These are phyloP conservation scores for Archegozetes longisetosus DNA, from an alignment of 1,140 invertebrate genomes.

Conservation along the genomic window DNA sequence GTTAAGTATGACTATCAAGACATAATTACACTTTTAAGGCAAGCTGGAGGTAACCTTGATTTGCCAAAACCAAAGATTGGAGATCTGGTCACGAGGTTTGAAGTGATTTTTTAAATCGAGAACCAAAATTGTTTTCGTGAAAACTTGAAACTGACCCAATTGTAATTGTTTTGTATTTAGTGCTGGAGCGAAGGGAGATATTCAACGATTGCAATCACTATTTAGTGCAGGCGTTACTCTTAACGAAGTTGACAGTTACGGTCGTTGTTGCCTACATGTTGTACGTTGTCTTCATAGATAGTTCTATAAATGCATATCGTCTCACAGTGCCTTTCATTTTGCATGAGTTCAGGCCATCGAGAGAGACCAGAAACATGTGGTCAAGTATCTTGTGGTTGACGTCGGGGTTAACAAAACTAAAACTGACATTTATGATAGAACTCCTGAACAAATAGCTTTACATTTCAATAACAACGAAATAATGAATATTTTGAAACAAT, in stretches of 20 bases:
- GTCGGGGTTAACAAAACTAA: conserved; percentile 2
- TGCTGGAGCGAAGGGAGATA: conserved; percentile 34
- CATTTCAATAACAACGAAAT: conserved; percentile 14
- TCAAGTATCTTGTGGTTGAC: conserved; percentile 18
- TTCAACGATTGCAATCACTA: conserved; percentile 39
- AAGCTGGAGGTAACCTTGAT: conserved; percentile 41
- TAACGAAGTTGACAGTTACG: conserved; percentile 28
- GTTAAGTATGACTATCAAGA: conserved; percentile 24
- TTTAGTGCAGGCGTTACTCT: conserved; percentile 45
- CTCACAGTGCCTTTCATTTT: not conserved
- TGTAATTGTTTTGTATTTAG: conserved; percentile 21
- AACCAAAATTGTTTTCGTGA: too few relatives aligned
- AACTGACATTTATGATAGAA: conserved; percentile 21
- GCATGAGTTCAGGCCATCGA: conserved; percentile 19
- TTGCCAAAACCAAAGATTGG: conserved; percentile 42
- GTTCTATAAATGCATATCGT: not conserved
- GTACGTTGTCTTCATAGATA: conserved; percentile 24
- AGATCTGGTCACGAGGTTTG: conserved; percentile 34
- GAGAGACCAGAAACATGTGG: conserved; percentile 15
- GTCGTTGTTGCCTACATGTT: conserved; percentile 24
- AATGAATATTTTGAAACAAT: conserved; percentile 7
- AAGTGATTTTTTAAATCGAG: conserved; percentile 3
- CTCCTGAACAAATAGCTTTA: conserved; percentile 19
- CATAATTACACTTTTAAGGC: conserved; percentile 30
- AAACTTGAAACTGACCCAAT: not conserved